phyloP scores from a whole-genome alignment of 1,140 invertebrate species.

The Eriosoma lanigerum region DNA sequence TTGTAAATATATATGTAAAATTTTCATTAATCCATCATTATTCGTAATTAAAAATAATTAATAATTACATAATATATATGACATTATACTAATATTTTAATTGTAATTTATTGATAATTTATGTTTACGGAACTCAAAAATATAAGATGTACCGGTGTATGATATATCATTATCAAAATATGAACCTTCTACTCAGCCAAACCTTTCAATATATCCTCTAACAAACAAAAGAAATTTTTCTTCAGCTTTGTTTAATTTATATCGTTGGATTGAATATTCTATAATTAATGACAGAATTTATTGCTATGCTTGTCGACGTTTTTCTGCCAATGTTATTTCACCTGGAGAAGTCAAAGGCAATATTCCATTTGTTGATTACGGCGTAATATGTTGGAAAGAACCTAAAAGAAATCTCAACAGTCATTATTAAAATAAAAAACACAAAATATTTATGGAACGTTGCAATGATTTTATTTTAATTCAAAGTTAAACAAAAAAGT shows the following conservation, averaged over 20 bases:
- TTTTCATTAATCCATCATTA: no score
- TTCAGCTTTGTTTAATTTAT: neutral
- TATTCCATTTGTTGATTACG: constrained; percentile 6
- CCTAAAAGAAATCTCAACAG: neutral
- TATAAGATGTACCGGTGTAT: neutral
- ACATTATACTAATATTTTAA: no score
- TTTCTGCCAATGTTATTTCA: neutral
- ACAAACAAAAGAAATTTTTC: neutral
- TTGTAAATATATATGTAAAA: no score
- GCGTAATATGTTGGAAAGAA: neutral
- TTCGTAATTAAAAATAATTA: no score
- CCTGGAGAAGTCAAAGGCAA: neutral
- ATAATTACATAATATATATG: no score
- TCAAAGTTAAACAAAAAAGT: neutral
- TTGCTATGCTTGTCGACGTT: constrained; percentile 7
- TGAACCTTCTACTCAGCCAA: neutral
- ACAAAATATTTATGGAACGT: neutral
- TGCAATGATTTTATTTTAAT: constrained; percentile 2
- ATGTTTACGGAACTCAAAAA: no score
- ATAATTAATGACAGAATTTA: constrained; percentile 13
- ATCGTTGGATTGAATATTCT: constrained; percentile 20
- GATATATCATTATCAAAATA: constrained; percentile 2
- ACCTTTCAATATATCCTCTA: neutral
- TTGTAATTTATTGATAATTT: no score
- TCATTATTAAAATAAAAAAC: constrained; percentile 3